Conservation (phyloP, 2,113 vertebrate species). For the Eulemur macaco region DNA sequence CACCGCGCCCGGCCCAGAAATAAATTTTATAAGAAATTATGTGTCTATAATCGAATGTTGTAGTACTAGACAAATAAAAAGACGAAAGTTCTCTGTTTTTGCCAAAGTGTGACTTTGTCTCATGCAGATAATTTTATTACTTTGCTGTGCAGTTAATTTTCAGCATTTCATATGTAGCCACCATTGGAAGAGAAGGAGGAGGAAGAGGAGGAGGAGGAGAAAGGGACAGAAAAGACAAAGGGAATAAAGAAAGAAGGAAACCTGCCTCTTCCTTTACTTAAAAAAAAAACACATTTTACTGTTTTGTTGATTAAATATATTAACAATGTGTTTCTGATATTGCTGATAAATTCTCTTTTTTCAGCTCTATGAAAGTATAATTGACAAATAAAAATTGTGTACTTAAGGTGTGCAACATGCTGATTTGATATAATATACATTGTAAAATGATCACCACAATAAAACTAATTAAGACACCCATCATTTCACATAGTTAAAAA, state of each 20-base stretch:
- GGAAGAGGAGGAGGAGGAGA: too few relatives aligned
- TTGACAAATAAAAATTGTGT: neutral
- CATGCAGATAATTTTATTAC: neutral
- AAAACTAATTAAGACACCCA: neutral
- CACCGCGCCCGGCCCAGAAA: neutral
- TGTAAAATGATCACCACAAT: neutral
- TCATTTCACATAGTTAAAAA: neutral
- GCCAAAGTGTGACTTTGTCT: neutral
- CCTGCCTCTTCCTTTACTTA: neutral
- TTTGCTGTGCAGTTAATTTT: neutral
- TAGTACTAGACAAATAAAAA: neutral
- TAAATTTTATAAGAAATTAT: neutral
- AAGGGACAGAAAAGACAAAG: neutral
- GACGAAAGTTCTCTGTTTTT: neutral
- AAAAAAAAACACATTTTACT: constrained; percentile 1
- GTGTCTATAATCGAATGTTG: neutral
- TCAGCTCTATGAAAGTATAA: neutral
- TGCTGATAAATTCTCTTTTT: neutral
- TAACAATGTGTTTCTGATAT: neutral
- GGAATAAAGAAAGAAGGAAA: neutral
- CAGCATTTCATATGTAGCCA: neutral
- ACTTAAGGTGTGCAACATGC: neutral
- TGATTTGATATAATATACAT: neutral
- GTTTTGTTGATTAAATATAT: neutral
- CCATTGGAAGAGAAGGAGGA: neutral